These are phyloP conservation scores for Ceryle rudis DNA, from an alignment of 2,797 vertebrate species.

Conservation along the genomic window DNA sequence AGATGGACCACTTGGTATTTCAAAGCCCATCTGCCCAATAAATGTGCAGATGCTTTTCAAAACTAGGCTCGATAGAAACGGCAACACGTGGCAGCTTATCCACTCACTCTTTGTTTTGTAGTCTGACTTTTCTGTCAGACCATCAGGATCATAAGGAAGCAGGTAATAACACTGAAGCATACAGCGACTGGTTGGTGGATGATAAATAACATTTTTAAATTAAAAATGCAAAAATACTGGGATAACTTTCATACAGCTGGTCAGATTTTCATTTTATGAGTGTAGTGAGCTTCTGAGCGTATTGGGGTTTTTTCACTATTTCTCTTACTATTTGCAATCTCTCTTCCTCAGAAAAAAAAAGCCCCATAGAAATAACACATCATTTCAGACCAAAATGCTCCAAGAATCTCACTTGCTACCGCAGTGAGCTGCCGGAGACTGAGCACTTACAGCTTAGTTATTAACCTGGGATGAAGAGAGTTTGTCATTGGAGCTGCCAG, in stretches of 20 bases:
- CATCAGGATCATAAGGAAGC: neutral
- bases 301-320: neutral
- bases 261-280: neutral
- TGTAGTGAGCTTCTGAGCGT: neutral
- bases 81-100: neutral
- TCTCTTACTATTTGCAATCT: neutral
- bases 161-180: neutral
- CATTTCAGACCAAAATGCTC: neutral
- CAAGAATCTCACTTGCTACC: neutral
- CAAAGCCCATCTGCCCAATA: neutral
- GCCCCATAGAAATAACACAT: neutral
- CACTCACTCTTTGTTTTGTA: too few species aligned
- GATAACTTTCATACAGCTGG: neutral
- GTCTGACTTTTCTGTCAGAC: neutral
- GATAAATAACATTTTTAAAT: neutral
- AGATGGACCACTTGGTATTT: neutral
- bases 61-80: neutral
- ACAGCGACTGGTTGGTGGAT: neutral
- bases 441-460: neutral
- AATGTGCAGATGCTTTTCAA: neutral
- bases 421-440: neutral
- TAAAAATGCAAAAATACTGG: neutral
- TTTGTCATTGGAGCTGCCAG: constrained; percentile 5
- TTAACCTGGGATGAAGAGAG: neutral
- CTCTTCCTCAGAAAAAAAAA: neutral